Percentiles rank a stretch among this genome's conserved stretches.
phyloP scores from a whole-genome alignment of 35 echinoderm and acorn worm genomes.

The Lytechinus pictus region DNA sequence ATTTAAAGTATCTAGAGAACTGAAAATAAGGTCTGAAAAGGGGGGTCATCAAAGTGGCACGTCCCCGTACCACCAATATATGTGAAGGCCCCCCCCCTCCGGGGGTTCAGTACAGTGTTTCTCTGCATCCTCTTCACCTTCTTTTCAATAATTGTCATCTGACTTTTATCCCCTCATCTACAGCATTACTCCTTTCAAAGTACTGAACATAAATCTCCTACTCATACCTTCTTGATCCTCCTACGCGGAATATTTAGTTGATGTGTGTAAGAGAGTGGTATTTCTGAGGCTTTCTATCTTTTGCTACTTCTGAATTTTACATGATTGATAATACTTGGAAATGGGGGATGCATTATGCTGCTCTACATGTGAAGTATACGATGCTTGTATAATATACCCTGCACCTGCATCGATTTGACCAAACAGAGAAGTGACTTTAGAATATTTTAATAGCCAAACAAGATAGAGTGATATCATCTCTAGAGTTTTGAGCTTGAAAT shows the following conservation, averaged over 20 bases:
- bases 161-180: background rate
- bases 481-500: no score
- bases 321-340: background rate
- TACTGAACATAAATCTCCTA: background rate
- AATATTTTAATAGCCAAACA: no score
- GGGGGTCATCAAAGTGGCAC: no score
- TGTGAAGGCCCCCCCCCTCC: no score
- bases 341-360: background rate
- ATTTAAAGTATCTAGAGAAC: no score
- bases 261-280: background rate
- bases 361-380: background rate
- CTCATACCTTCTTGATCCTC: background rate
- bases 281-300: background rate
- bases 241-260: no score
- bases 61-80: no score
- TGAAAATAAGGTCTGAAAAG: no score
- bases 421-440: background rate
- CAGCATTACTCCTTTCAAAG: background rate
- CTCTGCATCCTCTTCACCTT: background rate
- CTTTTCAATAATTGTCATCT: background rate
- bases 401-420: background rate
- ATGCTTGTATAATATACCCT: background rate
- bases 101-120: no score
- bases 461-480: no score
- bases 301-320: background rate